Base-by-base conservation (phyloP, 2,888 invertebrate species). In the Lasioglossum malachurum region DNA sequence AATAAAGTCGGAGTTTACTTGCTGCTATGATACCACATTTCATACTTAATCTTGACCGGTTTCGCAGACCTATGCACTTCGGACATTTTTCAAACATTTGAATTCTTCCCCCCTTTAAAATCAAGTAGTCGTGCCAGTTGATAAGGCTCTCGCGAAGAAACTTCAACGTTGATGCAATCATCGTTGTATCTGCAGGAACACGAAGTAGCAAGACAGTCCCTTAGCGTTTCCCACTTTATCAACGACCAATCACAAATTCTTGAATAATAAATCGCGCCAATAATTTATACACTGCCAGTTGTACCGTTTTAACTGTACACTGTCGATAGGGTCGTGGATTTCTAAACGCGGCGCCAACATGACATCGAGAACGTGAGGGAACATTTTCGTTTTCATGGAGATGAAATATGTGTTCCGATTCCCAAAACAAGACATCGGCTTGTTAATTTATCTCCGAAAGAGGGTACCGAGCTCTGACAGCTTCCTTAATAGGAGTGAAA, bases 241-340 rank as follows among this genome's bases (percentile, higher is more conserved):
- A 31, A 67, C 74, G 72, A 67, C 27, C 75, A n/a, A 74, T 46
- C 77, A 78, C 67, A 64, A 74, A 84, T 75, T 73, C 67, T 57
- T 16, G n/a, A 31, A 57, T 74, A 78, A 82, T 83, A 83, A 78
- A 75, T 84, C 84, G 74, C 67, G 27, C 49, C 35, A 69, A 83
- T 71, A 78, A 85, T 85, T 85, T 85, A 76, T 78, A 75, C 75
- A 80, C 76, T 72, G 46, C 73, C 71, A 67, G 53, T 53, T 82
- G 53, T 82, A 82, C 78, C 80, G 80, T 87, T 84, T 82, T 82
- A 84, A 89, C 85, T 79, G 77, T 83, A 79, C 73, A 75, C 31
- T 27, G 44, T 57, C 53, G 80, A 81, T 83, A 81, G 67, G 64
- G 82, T 80, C 75, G 82, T 38, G 12, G 35, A 60, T 74, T 16